Base-by-base conservation (phyloP, 2,888 invertebrate species). In the Anoplius nigerrimus region DNA sequence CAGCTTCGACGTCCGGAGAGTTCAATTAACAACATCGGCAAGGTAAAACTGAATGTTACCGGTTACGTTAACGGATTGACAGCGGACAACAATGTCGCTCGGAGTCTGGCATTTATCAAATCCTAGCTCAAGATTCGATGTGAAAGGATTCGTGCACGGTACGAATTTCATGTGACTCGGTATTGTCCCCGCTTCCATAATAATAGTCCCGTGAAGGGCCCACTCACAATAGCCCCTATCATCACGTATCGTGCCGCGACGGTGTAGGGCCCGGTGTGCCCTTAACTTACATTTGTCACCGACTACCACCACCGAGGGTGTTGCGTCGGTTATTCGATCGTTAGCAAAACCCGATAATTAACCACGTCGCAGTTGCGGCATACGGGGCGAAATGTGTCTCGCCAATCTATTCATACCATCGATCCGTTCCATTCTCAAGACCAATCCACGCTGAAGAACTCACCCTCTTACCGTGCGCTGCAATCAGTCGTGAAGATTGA, bases 301-400 rank as follows among this genome's bases (percentile, higher is more conserved):
- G 46, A 20, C 53, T 34, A 34, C 52, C 61, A 66, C 60, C 63
- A 61, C 58, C 48, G 43, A n/a, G 6, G 68, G 65, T 66, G 68
- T 68, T 66, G 72, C 65, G 48, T 64, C 63, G 46, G 24, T 51
- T 45, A 69, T 66, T 54, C 20, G 48, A 71, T 65, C 65, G 58
- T 65, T 62, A 51, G 69, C 46, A 57, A 34, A 65, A 69, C 66
- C 58, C 66, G 22, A 63, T 72, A 74, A 74, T 69, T 66, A 72
- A 48, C 65, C 11, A 45, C 21, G 22, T 46, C 55, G 55, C 6
- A 27, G 27, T 27, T 27, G 34, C 34, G 11, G 34, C 8, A 34
- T 34, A 6, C 34, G 8, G 4, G 34, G 34, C 11, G 8, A 11
- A 34, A 34, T 11, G 11, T 13, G 34, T 34, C 34, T 34, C 4